Base-by-base conservation (phyloP, 1,140 invertebrate genomes). In the Himalopsyche phryganea region DNA sequence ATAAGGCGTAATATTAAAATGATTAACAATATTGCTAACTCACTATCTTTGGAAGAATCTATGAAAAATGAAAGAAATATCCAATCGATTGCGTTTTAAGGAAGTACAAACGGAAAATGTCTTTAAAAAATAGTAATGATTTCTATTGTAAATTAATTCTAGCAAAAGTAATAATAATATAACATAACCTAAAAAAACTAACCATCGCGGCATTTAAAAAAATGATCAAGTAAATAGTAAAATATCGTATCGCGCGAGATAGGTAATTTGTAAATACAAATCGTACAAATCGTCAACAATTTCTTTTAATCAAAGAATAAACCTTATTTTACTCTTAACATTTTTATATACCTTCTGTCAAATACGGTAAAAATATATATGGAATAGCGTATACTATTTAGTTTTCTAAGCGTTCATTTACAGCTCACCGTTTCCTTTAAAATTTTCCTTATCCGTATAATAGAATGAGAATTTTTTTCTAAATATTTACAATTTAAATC, bases 351-450 rank as follows among this genome's bases (percentile, higher is more conserved):
- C 45, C 50, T 63, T 60, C 58, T 65, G 58, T 55, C 59, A 58
- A 64, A 61, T 65, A 65, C 55, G 45, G 63, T 61, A 60, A 65
- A 65, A 65, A 65, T 65, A 64, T 64, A 64, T 64, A 59, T 63
- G 50, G 61, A 60, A 60, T 64, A 60, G 58, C 61, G 61, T 64
- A 64, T 64, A 64, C 61, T 64, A 64, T 60, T 60, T 64, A 48
- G 18, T 18, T 58, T 53, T 58, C n/a, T 47, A 64, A 64, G 61
- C 61, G 61, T 52, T 53, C 42, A 64, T 64, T 52, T 64, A 64
- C 61, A 64, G 61, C 61, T 48, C 32, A 9, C 19, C 38, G 33
- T 28, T 17, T 28, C 5, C 13, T 36, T 19, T 11, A 13, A n/a
- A 11, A 6, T 20, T 56, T 40, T 50, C 32, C 23, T 50, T 46